Base-by-base conservation (phyloP, 2,113 vertebrate species). In the Saccopteryx bilineata region DNA sequence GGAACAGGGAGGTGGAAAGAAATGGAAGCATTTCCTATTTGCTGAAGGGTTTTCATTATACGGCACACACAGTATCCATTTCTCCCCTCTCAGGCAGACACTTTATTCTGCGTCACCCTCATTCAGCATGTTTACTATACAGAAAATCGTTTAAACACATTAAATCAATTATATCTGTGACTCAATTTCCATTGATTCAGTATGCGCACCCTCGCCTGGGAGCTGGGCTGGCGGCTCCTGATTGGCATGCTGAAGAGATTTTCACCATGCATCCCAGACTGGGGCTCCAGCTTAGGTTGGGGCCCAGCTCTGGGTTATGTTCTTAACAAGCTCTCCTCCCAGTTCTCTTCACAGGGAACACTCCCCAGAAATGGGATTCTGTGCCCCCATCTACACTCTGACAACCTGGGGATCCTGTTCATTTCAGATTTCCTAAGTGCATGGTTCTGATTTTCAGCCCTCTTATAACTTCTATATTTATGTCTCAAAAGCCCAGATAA, bases 141-240 rank as follows among this genome's bases (percentile, higher is more conserved):
- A 2, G 95, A 92, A 96, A 96, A 95, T 94, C 87, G 0, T 95
- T 97, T 96, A 93, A 97, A 86, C 90, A 92, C 95, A 83, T 97
- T 96, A 97, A 97, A 97, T 97, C 95, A 96, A 93, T 97, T 93
- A 92, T 82, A 94, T 91, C 78, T 15, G 1, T 91, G 96, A 95
- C 82, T 97, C 92, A 50, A 58, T 96, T 96, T 95, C 94, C 90
- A 86, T 90, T 94, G 96, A 97, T 97, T 95, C 81, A 39, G 74
- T 24, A 9, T 19, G 68, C 33, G 33, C 21, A 13, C 72, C 69
- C 87, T 74, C 26, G 52, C 69, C 74, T 61, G 65, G 85, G 68
- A 88, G 78, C 78, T 21, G 3, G 94, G 87, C 66, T 76, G 60
- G 87, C 26, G 65, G 61, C 56, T 86, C 87, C 74, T 11, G 12